phyloP scores from a whole-genome alignment of 2,888 invertebrate genomes.

The Anaspis maculata region DNA sequence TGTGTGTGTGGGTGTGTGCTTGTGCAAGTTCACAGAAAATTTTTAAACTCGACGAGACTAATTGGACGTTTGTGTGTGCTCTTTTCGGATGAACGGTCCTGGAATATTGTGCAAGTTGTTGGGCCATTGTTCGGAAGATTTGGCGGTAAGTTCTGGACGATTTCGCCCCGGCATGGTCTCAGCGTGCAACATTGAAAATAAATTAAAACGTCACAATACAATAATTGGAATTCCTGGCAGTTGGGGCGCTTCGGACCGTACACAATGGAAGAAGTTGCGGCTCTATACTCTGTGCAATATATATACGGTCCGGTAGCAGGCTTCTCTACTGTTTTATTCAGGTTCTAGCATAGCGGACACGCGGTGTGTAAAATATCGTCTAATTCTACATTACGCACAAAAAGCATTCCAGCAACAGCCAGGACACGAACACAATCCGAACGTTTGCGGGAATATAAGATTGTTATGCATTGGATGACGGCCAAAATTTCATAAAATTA shows the following conservation, averaged over 20 bases:
- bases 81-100: no score
- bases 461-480: not conserved
- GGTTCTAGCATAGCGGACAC: no score
- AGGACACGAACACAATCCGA: no score
- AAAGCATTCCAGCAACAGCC: not conserved
- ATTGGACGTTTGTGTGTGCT: no score
- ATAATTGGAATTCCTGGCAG: conserved; percentile 17
- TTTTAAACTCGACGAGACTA: no score
- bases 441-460: not conserved
- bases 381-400: not conserved
- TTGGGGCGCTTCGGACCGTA: not conserved
- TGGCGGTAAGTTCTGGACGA: no score
- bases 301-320: not conserved
- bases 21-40: no score
- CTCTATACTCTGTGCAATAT: no score
- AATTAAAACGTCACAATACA: conserved; percentile 19
- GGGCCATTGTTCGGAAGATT: no score
- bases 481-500: not conserved
- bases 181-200: conserved; percentile 10
- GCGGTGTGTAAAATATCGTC: not conserved
- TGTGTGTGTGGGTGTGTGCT: no score
- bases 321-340: not conserved
- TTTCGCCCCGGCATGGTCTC: conserved; percentile 3
- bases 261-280: not conserved
- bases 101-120: no score